Base-by-base conservation (phyloP, 2,888 invertebrate genomes). In the Neelides folsomi region DNA sequence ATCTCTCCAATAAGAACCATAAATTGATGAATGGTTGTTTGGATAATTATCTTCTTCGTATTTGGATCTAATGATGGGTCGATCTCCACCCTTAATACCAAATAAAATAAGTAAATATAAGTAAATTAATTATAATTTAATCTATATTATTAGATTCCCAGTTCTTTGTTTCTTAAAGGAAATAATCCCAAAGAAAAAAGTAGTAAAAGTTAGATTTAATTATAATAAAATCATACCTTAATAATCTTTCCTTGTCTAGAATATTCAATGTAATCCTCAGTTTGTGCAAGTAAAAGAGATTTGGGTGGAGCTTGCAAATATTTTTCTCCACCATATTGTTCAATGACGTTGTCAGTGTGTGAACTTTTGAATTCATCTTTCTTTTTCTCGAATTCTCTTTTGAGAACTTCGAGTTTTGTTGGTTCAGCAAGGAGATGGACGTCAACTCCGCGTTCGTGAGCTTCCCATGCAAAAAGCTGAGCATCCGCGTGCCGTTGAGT, bases 391-490 rank as follows among this genome's bases (percentile, higher is more conserved):
- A 89, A 95, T 70, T 95, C 87, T 50, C 83, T 79, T 70, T 92
- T 84, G 54, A 98, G 72, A 64, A 90, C 72, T 71, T 95, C 97
- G 57, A 97, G 73, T 71, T 95, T 95, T 10, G 98, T 99, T 7
- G 98, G 98, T 71, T 98, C 98, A 2, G 97, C 97, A 61, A 97
- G 77, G 52, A 95, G 77, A 70, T 95, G 92, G 19, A 94, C 90
- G 73, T 94, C 93, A 0, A 94, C 84, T 3, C 94, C 93, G 63
- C 83, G 80, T 51, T 87, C 84, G 68, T 87, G 86, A 3, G 94
- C 94, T 68, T 95, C 93, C 95, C 97, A 97, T 2, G 95, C 94
- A 77, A 97, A 97, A 68, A 92, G 69, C 69, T 97, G 95, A 13
- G 92, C 88, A 12, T 80, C 80, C 1, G 92, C 87, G 71, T 97